Evolutionary conservation across 2,113 vertebrate genomes (phyloP), one percentile per base, ranked within the genome.

Genomic region (Dicerorhinus sumatrensis): DNA sequence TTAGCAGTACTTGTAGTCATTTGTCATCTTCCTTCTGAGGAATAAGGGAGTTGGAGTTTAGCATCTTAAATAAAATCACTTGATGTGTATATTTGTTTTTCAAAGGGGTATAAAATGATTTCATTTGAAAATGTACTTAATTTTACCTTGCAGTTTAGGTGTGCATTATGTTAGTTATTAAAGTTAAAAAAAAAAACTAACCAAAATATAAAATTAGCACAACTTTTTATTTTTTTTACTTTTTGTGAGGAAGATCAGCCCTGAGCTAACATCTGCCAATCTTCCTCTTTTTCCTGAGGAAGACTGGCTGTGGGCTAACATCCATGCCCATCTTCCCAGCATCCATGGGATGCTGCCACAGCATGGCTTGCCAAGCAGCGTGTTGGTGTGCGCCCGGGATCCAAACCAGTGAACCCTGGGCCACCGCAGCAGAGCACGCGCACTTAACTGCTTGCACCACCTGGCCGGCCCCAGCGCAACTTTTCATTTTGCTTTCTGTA

Each of bases 1-100:
- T 98, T 81, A 95, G 56, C 70, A 39, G 67, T 94, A 36, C 63
- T 91, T 90, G 29, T 17, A 97, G 88, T 97, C 86, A 93, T 36
- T 96, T 96, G 8, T 72, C 58, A 97, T 72, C 80, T 33, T 89
- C 36, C 63, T 90, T 93, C 94, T 27, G 3, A 96, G 60, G 77
- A 91, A n/a, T 81, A 60, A 48, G 77, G 94, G 77, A 97, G 27
- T 1, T 75, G 79, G 94, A 33, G n/a, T 94, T 84, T 81, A 93
- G 33, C 21, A 54, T 73, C 62, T 91, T 58, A 70, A 95, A 95
- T 27, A 94, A 95, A 89, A 73, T 84, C 70, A 87, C 95, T 92
- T 54, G n/a, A 69, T 33, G 16, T 11, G 10, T 17, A 18, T 31
- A 10, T 77, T 39, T 82, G 58, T 82, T 63, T 65, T 14, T 56